These are phyloP conservation scores for Rhagoletis zephyria DNA, from an alignment of 1,140 invertebrate species.

Conservation along the genomic window DNA sequence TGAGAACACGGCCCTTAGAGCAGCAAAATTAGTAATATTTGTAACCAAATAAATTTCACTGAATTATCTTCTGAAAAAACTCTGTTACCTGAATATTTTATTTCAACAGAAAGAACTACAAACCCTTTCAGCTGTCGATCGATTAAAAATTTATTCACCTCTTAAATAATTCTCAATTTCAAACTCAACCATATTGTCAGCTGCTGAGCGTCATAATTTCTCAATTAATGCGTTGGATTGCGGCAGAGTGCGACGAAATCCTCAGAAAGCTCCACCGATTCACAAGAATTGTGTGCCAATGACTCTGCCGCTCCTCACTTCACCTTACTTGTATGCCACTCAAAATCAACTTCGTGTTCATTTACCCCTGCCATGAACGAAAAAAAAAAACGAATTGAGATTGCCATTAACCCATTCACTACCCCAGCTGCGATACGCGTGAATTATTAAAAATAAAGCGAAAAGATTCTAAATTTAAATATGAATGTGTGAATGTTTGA, in stretches of 20 bases:
- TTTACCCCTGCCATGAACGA: not conserved
- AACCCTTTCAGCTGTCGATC: not conserved
- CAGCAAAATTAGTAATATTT: too few species aligned
- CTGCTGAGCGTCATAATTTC: slow-evolving; percentile 25
- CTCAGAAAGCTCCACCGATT: slow-evolving; percentile 1
- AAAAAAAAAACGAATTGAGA: not conserved
- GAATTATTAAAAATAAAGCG: slow-evolving; percentile 49
- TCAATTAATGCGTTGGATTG: slow-evolving; percentile 5
- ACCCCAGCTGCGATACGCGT: not conserved
- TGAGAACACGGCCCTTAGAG: too few species aligned
- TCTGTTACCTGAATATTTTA: too few species aligned
- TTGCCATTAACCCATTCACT: slow-evolving; percentile 31
- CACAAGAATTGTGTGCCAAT: slow-evolving; percentile 13
- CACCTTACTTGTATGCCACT: too few species aligned
- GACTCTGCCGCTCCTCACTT: not conserved
- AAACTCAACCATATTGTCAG: not conserved
- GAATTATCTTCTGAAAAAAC: too few species aligned
- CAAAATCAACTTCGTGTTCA: not conserved
- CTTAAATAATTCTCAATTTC: not conserved
- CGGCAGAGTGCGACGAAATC: not conserved
- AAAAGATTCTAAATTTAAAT: slow-evolving; percentile 50
- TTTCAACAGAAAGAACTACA: not conserved
- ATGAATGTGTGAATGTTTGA: not conserved
- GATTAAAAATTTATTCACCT: slow-evolving; percentile 24
- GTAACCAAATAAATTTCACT: too few species aligned